Percentiles rank a stretch among this genome's conserved stretches.
phyloP scores from a whole-genome alignment of 1,140 invertebrate genomes.

The Drosophila mauritiana region DNA sequence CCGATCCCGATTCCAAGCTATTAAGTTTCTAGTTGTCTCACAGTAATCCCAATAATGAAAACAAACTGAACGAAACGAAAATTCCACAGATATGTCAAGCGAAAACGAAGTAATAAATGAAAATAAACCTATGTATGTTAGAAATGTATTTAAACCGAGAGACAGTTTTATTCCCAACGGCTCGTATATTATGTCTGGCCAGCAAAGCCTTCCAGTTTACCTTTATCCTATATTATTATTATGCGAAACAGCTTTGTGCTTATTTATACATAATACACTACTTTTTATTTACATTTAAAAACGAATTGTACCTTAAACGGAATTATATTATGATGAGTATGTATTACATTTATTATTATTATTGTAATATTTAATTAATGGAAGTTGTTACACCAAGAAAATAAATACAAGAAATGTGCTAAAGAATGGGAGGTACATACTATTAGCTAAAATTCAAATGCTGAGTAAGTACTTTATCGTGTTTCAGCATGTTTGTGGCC shows the following conservation, averaged over 20 bases:
- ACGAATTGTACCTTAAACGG: conserved; percentile 78
- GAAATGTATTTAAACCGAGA: conserved; percentile 36
- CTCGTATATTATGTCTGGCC: conserved; percentile 9
- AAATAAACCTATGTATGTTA: conserved; percentile 26
- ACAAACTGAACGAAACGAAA: conserved; percentile 45
- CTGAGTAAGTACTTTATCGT: conserved; percentile 41
- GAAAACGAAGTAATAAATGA: conserved; percentile 38
- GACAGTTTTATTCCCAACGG: conserved; percentile 36
- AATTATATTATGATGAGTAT: conserved; percentile 65
- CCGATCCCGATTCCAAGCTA: conserved; percentile 6
- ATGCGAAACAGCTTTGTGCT: conserved; percentile 52
- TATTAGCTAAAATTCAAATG: not conserved
- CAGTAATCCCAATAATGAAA: conserved; percentile 9
- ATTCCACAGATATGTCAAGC: conserved; percentile 31
- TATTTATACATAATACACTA: conserved; percentile 58
- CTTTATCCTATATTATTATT: conserved; percentile 32
- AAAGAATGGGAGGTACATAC: conserved; percentile 13
- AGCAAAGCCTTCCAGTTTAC: conserved; percentile 45
- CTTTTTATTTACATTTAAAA: conserved; percentile 64
- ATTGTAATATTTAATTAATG: conserved; percentile 66
- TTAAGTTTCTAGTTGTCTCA: conserved; percentile 19
- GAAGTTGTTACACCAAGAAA: conserved; percentile 66
- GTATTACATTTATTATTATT: conserved; percentile 60
- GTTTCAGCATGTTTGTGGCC: conserved; percentile 13
- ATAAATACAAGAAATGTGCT: conserved; percentile 71